Percentiles rank a stretch among this genome's conserved stretches.
Conservation (phyloP, 2,888 invertebrate genomes). For the Glyphotaelius pellucidus region DNA sequence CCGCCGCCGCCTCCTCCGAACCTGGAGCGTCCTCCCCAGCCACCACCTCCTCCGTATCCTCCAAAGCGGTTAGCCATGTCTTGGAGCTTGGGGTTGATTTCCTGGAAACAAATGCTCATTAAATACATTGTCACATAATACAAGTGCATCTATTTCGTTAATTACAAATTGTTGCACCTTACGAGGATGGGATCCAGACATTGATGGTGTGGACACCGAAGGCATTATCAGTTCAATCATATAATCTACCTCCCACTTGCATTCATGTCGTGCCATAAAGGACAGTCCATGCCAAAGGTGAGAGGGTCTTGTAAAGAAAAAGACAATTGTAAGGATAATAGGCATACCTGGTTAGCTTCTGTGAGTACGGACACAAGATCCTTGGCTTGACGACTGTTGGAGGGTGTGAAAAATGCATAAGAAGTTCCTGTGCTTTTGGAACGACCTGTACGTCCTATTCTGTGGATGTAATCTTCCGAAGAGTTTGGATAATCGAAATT, state of each 20-base stretch:
- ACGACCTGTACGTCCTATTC: conserved; percentile 95
- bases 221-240: conserved; percentile 79
- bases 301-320: conserved; percentile 74
- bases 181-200: conserved; percentile 89
- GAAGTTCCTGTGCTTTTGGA: conserved; percentile 93
- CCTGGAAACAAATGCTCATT: conserved; percentile 73
- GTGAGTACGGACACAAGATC: conserved; percentile 92
- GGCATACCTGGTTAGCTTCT: conserved; percentile 90
- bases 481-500: conserved; percentile 98
- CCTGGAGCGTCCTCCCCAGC: conserved; percentile 76
- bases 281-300: conserved; percentile 87
- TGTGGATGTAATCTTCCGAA: conserved; percentile 96
- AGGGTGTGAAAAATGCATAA: conserved; percentile 95
- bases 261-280: conserved; percentile 83
- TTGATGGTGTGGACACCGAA: conserved; percentile 85
- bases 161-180: conserved; percentile 76
- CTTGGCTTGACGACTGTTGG: conserved; percentile 91
- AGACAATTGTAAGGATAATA: not conserved
- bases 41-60: conserved; percentile 80
- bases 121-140: conserved; percentile 42
- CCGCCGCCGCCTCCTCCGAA: conserved; percentile 70
- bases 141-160: conserved; percentile 8
- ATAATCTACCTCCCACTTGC: conserved; percentile 84
- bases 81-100: conserved; percentile 90
- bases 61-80: conserved; percentile 84